Conservation (phyloP, 2,797 vertebrate genomes). For the Mycteria americana region DNA sequence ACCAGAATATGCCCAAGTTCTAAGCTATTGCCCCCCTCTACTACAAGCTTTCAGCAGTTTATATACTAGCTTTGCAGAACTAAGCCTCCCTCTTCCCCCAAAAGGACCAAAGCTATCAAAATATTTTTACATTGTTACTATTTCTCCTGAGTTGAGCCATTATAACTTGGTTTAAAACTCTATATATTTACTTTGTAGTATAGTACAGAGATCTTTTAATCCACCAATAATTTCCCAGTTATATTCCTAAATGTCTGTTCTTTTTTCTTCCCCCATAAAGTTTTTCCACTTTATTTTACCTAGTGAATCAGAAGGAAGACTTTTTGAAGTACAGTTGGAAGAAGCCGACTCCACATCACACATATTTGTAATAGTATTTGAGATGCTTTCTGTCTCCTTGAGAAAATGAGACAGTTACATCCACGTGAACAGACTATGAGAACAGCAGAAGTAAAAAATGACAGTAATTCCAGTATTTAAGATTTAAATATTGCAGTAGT, state of each 20-base stretch:
- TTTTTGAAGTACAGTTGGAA: not conserved
- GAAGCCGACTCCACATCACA: not conserved
- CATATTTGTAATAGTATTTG: not conserved
- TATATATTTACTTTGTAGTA: not conserved
- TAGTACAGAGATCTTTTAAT: not conserved
- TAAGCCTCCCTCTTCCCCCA: not conserved
- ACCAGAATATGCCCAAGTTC: not conserved
- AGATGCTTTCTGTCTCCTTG: slow-evolving; percentile 54
- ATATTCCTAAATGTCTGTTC: not conserved
- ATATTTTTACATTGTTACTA: not conserved
- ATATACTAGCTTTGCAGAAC: not conserved
- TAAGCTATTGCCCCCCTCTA: not conserved
- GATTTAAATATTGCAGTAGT: not conserved
- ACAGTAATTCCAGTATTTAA: not conserved
- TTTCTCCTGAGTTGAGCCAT: not conserved
- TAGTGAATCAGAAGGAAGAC: not conserved
- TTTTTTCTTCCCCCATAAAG: too few species aligned
- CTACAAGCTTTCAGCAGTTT: not conserved
- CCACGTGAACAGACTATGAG: not conserved
- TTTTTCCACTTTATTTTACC: slow-evolving; percentile 28
- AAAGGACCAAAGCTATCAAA: not conserved
- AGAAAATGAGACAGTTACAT: not conserved
- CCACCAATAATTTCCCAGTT: not conserved
- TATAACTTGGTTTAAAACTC: not conserved
- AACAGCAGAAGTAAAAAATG: not conserved